These are phyloP conservation scores for Stichodactyla helianthus DNA, from an alignment of 64 coral and sea anemone genomes.

Conservation along the genomic window DNA sequence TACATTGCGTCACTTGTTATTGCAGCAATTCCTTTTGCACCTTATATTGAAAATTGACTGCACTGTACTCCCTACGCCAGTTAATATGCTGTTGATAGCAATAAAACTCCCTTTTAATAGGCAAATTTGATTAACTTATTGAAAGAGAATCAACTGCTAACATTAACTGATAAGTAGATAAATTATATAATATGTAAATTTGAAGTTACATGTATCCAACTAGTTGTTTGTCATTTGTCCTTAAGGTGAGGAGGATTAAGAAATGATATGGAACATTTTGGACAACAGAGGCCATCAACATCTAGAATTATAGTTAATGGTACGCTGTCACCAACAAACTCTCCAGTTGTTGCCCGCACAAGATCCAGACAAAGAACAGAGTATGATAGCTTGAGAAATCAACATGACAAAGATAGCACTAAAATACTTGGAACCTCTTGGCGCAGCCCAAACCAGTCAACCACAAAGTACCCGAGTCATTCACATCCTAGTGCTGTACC, in stretches of 20 bases:
- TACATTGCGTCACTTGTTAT: too few species aligned
- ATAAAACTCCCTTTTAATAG: too few species aligned
- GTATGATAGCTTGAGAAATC: not conserved
- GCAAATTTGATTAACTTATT: too few species aligned
- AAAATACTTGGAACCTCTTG: not conserved
- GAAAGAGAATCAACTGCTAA: too few species aligned
- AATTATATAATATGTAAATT: too few species aligned
- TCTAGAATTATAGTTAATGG: not conserved
- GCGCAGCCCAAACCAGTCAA: not conserved
- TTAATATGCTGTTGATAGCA: too few species aligned
- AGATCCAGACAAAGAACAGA: not conserved
- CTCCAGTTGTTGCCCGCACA: not conserved
- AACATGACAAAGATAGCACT: not conserved
- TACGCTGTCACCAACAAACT: not conserved
- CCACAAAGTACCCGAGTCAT: not conserved
- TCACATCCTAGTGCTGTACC: not conserved
- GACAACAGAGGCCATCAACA: not conserved
- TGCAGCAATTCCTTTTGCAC: too few species aligned
- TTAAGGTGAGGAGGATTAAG: not conserved
- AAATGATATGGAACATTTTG: not conserved
- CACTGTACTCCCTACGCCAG: too few species aligned
- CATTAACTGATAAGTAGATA: too few species aligned
- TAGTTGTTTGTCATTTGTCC: too few species aligned
- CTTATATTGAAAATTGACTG: too few species aligned
- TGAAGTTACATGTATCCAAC: too few species aligned